Evolutionary conservation across 1,140 invertebrate species (phyloP).

Genomic region (Coenobita brevimanus): DNA sequence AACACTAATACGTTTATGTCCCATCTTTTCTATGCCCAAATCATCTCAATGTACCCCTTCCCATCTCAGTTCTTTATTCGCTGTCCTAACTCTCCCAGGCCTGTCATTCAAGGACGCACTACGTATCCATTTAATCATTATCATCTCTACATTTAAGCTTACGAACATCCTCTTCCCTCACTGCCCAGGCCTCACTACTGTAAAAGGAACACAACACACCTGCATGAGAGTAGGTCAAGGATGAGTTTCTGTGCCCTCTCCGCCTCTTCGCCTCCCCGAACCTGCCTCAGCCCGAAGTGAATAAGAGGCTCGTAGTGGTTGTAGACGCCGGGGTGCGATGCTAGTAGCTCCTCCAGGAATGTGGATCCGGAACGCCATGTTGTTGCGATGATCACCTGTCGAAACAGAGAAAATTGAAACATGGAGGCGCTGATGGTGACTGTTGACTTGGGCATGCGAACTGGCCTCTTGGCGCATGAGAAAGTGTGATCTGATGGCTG

Average conservation of each 20-base stretch:
- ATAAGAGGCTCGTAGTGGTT: constrained; percentile 92
- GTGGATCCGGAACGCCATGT: constrained; percentile 77
- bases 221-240: constrained; percentile 52
- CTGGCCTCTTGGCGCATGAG: too few relatives aligned
- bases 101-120: too few relatives aligned
- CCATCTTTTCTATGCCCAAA: too few relatives aligned
- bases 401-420: background rate
- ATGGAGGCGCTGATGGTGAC: too few relatives aligned
- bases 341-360: constrained; percentile 88
- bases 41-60: too few relatives aligned
- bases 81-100: background rate
- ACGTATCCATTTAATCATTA: too few relatives aligned
- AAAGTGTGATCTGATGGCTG: too few relatives aligned
- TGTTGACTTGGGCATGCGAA: too few relatives aligned
- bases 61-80: too few relatives aligned
- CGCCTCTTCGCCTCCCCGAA: constrained; percentile 81
- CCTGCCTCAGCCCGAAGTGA: constrained; percentile 85
- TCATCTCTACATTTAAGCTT: background rate
- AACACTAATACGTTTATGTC: too few relatives aligned
- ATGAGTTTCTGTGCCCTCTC: constrained; percentile 78
- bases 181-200: too few relatives aligned
- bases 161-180: too few relatives aligned
- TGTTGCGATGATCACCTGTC: constrained; percentile 82
- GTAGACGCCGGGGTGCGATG: constrained; percentile 87
- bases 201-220: background rate